These are phyloP conservation scores for Euleptes europaea DNA, from an alignment of 2,113 vertebrate genomes.

Conservation along the genomic window DNA sequence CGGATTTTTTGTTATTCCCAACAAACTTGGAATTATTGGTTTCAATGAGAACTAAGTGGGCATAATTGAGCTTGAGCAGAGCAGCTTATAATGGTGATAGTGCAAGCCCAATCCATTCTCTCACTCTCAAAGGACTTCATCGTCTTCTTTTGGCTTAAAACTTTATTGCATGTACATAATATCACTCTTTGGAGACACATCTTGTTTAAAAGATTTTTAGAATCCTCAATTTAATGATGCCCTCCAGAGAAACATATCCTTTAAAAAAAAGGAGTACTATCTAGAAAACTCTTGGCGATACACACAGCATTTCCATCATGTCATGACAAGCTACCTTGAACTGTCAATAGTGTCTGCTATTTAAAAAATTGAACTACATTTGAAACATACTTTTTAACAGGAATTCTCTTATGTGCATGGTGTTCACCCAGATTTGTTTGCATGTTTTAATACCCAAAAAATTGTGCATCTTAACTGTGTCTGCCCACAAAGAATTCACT, in stretches of 20 bases:
- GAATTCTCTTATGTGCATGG: conserved; percentile 29
- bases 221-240: conserved; percentile 34
- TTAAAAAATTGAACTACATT: conserved; percentile 47
- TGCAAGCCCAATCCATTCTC: conserved; percentile 19
- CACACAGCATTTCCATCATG: conserved; percentile 37
- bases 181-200: conserved; percentile 24
- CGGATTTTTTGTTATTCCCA: conserved; percentile 49
- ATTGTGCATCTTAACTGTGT: conserved; percentile 25
- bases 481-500: too few species aligned
- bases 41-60: conserved; percentile 50
- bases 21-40: conserved; percentile 34
- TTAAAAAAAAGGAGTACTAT: conserved; percentile 15
- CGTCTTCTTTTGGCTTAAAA: conserved; percentile 47
- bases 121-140: background rate
- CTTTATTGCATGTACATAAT: background rate
- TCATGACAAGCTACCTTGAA: conserved; percentile 12
- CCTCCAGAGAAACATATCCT: conserved; percentile 39
- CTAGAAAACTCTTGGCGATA: conserved; percentile 23
- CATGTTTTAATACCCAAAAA: conserved; percentile 15
- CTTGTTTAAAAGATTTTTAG: conserved; percentile 26
- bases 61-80: conserved; percentile 39
- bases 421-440: background rate
- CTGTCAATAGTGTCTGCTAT: conserved; percentile 35
- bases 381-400: conserved; percentile 21
- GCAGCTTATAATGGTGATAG: conserved; percentile 35